Conservation (phyloP, 2,888 invertebrate species). For the Oxycera nigricornis region DNA sequence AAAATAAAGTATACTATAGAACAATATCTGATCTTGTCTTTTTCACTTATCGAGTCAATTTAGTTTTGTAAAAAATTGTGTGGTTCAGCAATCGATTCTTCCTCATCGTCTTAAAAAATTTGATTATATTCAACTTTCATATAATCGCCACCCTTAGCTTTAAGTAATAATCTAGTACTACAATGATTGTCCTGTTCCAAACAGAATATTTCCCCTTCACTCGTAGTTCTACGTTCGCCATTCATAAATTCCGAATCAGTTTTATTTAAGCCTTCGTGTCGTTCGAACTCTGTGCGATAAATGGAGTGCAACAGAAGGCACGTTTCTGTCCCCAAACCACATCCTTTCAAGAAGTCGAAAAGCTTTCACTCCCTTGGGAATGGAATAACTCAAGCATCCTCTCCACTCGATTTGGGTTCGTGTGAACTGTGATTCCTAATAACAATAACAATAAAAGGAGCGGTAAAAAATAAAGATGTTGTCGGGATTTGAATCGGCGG, state of each 20-base stretch:
- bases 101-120: too few relatives aligned
- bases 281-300: neutral
- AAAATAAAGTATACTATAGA: too few relatives aligned
- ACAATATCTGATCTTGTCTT: too few relatives aligned
- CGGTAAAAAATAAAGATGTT: slow-evolving; percentile 22
- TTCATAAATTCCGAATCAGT: slow-evolving; percentile 34
- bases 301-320: neutral
- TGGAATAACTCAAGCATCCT: neutral
- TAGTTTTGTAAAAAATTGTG: too few relatives aligned
- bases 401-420: neutral
- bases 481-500: slow-evolving; percentile 14
- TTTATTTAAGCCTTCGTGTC: neutral
- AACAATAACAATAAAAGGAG: slow-evolving; percentile 23
- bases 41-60: too few relatives aligned
- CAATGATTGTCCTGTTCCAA: neutral
- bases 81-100: too few relatives aligned
- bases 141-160: neutral
- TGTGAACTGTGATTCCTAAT: neutral
- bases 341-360: neutral
- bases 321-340: neutral
- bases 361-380: neutral
- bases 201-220: neutral
- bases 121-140: neutral
- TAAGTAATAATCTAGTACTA: slow-evolving; percentile 11
- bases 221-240: neutral